Percentiles rank a stretch among this genome's conserved stretches.
Conservation (phyloP, 2,797 vertebrate species). For the Sardinella longiceps region DNA sequence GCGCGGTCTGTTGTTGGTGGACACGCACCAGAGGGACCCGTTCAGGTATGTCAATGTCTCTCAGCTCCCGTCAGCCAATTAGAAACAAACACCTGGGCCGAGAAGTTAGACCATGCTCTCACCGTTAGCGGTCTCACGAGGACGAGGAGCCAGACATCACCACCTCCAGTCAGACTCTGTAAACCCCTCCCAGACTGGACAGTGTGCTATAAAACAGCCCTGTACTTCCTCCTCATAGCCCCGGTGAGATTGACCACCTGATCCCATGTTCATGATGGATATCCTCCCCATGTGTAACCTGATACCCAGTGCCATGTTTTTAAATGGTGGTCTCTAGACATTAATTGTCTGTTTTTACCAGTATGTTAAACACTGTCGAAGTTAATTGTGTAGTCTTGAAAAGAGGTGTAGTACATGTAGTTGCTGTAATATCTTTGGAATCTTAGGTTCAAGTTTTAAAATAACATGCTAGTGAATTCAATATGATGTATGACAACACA, state of each 20-base stretch:
- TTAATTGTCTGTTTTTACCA: neutral
- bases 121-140: neutral
- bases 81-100: constrained; percentile 54
- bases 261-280: neutral
- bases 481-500: neutral
- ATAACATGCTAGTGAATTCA: neutral
- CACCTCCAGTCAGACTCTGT: neutral
- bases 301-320: neutral
- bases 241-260: neutral
- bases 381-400: neutral
- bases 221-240: neutral
- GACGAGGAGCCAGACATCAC: neutral
- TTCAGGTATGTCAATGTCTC: constrained; percentile 47
- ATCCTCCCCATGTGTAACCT: neutral
- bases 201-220: constrained; percentile 10
- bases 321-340: neutral
- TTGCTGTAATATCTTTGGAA: neutral
- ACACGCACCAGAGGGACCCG: constrained; percentile 40
- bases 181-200: neutral
- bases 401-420: neutral
- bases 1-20: neutral
- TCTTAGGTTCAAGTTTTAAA: neutral
- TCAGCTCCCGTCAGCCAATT: constrained; percentile 48
- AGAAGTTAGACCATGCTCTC: neutral
- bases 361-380: neutral